phyloP scores from a whole-genome alignment of 2,113 vertebrate species.

The Periophthalmodon schlosseri region DNA sequence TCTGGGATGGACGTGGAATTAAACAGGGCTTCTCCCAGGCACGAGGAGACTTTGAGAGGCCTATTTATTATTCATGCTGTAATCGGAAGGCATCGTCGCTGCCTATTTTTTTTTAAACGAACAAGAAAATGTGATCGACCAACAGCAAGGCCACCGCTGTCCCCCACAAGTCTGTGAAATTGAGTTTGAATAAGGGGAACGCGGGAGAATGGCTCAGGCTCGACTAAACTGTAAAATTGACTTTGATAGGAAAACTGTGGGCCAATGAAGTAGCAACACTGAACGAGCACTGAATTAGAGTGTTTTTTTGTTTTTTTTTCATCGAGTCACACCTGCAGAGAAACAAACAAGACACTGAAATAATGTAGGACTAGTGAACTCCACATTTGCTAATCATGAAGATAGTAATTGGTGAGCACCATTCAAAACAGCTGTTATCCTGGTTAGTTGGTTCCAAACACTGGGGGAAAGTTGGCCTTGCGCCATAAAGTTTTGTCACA shows the following conservation, averaged over 20 bases:
- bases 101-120: constrained; percentile 65
- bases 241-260: constrained; percentile 61
- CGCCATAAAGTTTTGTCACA: too few relatives aligned
- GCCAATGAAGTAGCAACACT: constrained; percentile 45
- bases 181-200: constrained; percentile 67
- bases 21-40: constrained; percentile 54
- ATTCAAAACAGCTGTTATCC: too few relatives aligned
- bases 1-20: constrained; percentile 62
- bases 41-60: constrained; percentile 37
- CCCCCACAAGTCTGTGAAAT: constrained; percentile 68
- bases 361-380: background rate
- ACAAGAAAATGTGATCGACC: constrained; percentile 76
- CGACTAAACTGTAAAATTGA: constrained; percentile 61
- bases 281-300: constrained; percentile 22
- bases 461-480: too few relatives aligned
- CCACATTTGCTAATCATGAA: background rate
- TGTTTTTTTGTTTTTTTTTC: background rate
- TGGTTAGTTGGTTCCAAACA: too few relatives aligned
- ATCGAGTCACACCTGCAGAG: background rate
- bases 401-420: background rate
- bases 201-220: constrained; percentile 24
- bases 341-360: background rate
- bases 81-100: constrained; percentile 70
- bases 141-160: constrained; percentile 56
- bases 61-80: constrained; percentile 76